Evolutionary conservation across 2,888 invertebrate genomes (phyloP).

Genomic region (Drepanosiphum platanoidis): DNA sequence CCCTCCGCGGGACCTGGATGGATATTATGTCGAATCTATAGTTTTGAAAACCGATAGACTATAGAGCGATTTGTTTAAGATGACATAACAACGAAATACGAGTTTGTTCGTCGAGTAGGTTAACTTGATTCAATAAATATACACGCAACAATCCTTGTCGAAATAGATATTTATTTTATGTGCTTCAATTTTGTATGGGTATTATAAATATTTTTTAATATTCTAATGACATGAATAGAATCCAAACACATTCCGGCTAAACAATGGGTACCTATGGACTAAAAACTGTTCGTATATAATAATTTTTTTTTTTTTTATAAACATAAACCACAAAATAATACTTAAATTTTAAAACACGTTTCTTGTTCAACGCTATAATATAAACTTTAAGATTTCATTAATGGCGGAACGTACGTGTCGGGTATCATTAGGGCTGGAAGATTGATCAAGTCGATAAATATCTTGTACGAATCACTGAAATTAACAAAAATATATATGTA

Average conservation of each 20-base stretch:
- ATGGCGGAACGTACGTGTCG: constrained; percentile 86
- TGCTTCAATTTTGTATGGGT: neutral
- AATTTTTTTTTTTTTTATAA: neutral
- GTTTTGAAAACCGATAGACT: neutral
- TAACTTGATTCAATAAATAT: neutral
- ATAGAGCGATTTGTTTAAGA: neutral
- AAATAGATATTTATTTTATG: constrained; percentile 23
- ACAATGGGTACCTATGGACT: neutral
- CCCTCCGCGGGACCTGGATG: neutral
- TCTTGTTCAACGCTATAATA: neutral
- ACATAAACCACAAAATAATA: neutral
- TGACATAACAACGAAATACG: neutral
- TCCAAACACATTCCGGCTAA: neutral
- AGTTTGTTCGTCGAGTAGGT: neutral
- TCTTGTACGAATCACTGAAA: constrained; percentile 96
- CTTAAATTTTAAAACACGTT: neutral
- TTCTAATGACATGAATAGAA: neutral
- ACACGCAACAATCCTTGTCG: neutral
- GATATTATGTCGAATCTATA: neutral
- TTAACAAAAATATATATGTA: constrained; percentile 61
- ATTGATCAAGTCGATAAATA: constrained; percentile 97
- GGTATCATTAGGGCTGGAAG: constrained; percentile 96
- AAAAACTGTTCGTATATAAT: neutral
- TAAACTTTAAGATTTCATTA: constrained; percentile 71
- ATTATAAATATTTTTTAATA: neutral